Conservation (phyloP, 2,888 invertebrate genomes). For the Agelastica alni region DNA sequence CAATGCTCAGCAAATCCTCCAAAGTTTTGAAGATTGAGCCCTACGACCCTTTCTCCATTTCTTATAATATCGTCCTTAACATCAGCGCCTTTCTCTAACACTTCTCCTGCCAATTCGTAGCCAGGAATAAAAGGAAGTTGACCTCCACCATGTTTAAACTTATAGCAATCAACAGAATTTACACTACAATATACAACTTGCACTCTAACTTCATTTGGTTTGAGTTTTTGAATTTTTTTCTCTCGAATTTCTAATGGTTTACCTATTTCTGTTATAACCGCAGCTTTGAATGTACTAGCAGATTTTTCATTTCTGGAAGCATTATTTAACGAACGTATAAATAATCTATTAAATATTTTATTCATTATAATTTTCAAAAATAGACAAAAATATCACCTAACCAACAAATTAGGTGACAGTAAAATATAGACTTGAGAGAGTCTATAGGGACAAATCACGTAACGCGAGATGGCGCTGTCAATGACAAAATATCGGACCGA, state of each 20-base stretch:
- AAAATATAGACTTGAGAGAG: no score
- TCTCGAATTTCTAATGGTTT: slow-evolving; percentile 60
- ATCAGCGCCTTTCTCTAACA: slow-evolving; percentile 62
- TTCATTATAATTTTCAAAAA: slow-evolving; percentile 22
- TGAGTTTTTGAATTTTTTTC: slow-evolving; percentile 53
- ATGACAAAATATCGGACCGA: no score
- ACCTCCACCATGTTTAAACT: slow-evolving; percentile 58
- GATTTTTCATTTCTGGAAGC: slow-evolving; percentile 13
- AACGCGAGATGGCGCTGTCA: no score
- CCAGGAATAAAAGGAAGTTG: slow-evolving; percentile 67
- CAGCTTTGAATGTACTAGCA: slow-evolving; percentile 55
- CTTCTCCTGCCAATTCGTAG: slow-evolving; percentile 67
- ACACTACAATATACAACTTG: slow-evolving; percentile 67
- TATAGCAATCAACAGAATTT: slow-evolving; percentile 66
- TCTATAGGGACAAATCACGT: no score
- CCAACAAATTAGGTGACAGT: no score
- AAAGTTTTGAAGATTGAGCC: slow-evolving; percentile 59
- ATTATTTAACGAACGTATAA: slow-evolving; percentile 8
- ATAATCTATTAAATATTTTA: slow-evolving; percentile 27
- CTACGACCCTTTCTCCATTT: slow-evolving; percentile 65
- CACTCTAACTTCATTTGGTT: slow-evolving; percentile 64
- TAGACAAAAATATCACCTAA: no score
- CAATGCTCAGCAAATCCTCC: slow-evolving; percentile 68
- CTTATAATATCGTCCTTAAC: slow-evolving; percentile 56
- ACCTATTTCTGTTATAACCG: slow-evolving; percentile 59